phyloP scores from a whole-genome alignment of 2,797 vertebrate species.

The Acanthiza pusilla region DNA sequence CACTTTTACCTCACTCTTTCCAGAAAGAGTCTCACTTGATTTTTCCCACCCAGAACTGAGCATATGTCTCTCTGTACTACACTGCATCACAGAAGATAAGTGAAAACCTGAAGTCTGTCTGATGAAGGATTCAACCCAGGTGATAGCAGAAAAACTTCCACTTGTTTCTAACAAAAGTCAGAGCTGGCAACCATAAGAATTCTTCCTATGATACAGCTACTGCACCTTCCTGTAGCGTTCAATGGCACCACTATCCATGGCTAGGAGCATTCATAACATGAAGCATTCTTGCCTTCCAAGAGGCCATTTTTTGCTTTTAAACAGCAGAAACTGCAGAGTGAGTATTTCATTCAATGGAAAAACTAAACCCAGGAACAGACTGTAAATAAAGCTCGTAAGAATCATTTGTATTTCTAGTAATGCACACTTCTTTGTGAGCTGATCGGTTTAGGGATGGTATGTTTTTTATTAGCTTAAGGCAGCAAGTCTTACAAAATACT shows the following conservation, averaged over 20 bases:
- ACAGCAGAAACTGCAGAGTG: constrained; percentile 45
- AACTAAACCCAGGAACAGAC: constrained; percentile 31
- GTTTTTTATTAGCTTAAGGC: constrained; percentile 41
- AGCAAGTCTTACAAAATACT: constrained; percentile 45
- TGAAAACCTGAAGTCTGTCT: neutral
- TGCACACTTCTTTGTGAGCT: neutral
- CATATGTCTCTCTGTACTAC: neutral
- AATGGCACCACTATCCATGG: constrained; percentile 12
- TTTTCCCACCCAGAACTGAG: neutral
- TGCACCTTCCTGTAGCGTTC: constrained; percentile 5
- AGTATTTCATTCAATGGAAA: constrained; percentile 12
- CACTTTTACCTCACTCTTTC: neutral
- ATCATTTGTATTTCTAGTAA: neutral
- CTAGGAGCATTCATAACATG: neutral
- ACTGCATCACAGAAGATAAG: neutral
- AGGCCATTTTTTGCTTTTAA: neutral
- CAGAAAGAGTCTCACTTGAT: neutral
- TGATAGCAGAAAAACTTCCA: neutral
- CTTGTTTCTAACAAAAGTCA: neutral
- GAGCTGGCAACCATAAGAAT: neutral
- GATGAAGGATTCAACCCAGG: neutral
- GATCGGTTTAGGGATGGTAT: neutral
- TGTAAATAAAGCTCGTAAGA: constrained; percentile 25
- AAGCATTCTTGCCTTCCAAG: constrained; percentile 17
- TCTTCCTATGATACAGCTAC: neutral